These are phyloP conservation scores for Isichthys henryi DNA, from an alignment of 2,113 vertebrate species.

Conservation along the genomic window DNA sequence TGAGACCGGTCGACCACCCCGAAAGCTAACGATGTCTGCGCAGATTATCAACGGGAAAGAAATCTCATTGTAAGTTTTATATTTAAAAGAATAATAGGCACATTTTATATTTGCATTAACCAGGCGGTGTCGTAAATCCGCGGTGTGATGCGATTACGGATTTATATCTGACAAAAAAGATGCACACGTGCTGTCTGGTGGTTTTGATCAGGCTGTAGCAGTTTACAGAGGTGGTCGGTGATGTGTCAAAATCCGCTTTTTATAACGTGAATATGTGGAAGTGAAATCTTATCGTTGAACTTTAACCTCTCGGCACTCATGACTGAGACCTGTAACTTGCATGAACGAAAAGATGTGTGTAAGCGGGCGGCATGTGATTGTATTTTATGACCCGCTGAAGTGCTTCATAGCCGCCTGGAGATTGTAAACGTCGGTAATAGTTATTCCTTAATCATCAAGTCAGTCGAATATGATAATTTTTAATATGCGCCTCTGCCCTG, in stretches of 20 bases:
- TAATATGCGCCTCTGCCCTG: not conserved
- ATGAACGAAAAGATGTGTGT: not conserved
- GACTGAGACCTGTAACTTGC: not conserved
- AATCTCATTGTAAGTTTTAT: slow-evolving; percentile 60
- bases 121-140: not conserved
- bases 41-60: slow-evolving; percentile 63
- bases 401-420: not conserved
- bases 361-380: not conserved
- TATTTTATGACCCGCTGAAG: not conserved
- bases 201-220: not conserved
- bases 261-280: not conserved
- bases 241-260: not conserved
- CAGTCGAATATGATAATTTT: not conserved
- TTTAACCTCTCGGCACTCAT: not conserved
- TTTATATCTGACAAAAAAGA: not conserved
- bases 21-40: slow-evolving; percentile 49
- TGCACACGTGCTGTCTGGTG: not conserved
- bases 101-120: not conserved
- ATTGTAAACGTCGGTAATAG: not conserved
- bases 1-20: not conserved
- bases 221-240: not conserved
- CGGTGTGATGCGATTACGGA: not conserved
- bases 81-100: not conserved
- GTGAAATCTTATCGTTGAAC: not conserved
- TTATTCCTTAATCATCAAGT: not conserved